Percentiles rank a stretch among this genome's conserved stretches.
These are phyloP conservation scores for Semicossyphus pulcher DNA, from an alignment of 2,113 vertebrate genomes.

Conservation along the genomic window DNA sequence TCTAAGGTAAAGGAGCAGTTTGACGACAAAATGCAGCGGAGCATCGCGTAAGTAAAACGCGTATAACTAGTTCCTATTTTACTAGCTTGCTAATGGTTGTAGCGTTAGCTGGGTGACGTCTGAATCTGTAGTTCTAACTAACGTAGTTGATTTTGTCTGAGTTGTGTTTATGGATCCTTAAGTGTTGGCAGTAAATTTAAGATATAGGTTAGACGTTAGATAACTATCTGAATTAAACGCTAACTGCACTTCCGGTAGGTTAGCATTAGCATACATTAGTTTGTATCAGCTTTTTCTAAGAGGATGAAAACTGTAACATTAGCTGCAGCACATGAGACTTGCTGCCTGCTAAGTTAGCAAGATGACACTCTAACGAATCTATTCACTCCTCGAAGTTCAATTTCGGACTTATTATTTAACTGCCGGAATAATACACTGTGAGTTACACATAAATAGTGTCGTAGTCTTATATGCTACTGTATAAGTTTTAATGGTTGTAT, in stretches of 20 bases:
- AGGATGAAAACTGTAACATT: not conserved
- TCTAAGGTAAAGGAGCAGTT: not conserved
- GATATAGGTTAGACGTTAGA: too few relatives aligned
- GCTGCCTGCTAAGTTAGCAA: not conserved
- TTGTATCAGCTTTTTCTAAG: not conserved
- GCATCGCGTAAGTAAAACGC: constrained; percentile 80
- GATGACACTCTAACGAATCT: too few relatives aligned
- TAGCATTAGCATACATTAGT: constrained; percentile 2
- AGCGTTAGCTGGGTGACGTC: not conserved
- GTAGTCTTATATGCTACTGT: too few relatives aligned
- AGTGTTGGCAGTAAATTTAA: rapidly evolving
- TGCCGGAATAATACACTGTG: too few relatives aligned
- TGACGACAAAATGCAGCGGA: constrained; percentile 80
- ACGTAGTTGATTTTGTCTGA: not conserved
- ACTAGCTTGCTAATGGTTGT: not conserved
- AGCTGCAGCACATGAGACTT: not conserved
- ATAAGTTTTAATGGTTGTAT: not conserved
- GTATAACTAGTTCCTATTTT: not conserved
- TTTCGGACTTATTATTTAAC: too few relatives aligned
- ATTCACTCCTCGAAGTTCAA: too few relatives aligned
- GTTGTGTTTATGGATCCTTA: not conserved
- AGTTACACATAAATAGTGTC: too few relatives aligned
- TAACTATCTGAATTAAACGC: not conserved
- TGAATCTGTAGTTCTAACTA: too few relatives aligned
- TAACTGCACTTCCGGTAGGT: not conserved